Evolutionary conservation across 2,113 vertebrate species (phyloP).

Genomic region (Poicephalus meyeri): DNA sequence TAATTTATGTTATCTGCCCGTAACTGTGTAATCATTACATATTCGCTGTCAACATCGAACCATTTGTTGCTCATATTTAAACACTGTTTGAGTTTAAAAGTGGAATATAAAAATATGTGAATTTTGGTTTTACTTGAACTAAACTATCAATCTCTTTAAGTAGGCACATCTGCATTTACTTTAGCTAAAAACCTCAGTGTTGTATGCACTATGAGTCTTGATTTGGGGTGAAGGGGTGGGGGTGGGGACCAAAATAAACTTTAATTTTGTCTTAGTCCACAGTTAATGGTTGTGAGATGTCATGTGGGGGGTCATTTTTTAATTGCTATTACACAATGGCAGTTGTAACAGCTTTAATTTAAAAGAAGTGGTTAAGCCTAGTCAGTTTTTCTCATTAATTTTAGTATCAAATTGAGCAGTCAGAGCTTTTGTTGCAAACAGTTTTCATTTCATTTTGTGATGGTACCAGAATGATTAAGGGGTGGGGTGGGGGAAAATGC

Average conservation of each 20-base stretch:
- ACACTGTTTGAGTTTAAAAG: slow-evolving; percentile 72
- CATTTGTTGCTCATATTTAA: slow-evolving; percentile 69
- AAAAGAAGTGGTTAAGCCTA: neutral
- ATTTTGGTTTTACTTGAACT: slow-evolving; percentile 79
- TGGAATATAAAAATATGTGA: slow-evolving; percentile 74
- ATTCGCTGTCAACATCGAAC: slow-evolving; percentile 51
- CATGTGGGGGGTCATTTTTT: neutral
- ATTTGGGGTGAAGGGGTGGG: slow-evolving; percentile 29
- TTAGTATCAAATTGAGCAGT: slow-evolving; percentile 48
- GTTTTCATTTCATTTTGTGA: slow-evolving; percentile 62
- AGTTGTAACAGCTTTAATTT: slow-evolving; percentile 45
- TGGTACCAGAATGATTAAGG: slow-evolving; percentile 71
- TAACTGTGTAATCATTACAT: slow-evolving; percentile 11
- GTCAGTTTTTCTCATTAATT: slow-evolving; percentile 12
- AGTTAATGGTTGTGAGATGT: slow-evolving; percentile 17
- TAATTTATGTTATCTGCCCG: slow-evolving; percentile 47
- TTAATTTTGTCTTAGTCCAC: slow-evolving; percentile 43
- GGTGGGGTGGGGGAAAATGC: neutral
- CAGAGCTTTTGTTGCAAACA: slow-evolving; percentile 50
- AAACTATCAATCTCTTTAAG: slow-evolving; percentile 53
- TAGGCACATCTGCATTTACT: slow-evolving; percentile 51
- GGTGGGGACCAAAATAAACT: slow-evolving; percentile 58
- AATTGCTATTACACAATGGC: slow-evolving; percentile 62
- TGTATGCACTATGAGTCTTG: slow-evolving; percentile 67
- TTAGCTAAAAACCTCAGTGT: slow-evolving; percentile 57